Evolutionary conservation across 2,888 invertebrate genomes (phyloP), one percentile per base, ranked within the genome.

Genomic region (Lepidochrysops patricia): DNA sequence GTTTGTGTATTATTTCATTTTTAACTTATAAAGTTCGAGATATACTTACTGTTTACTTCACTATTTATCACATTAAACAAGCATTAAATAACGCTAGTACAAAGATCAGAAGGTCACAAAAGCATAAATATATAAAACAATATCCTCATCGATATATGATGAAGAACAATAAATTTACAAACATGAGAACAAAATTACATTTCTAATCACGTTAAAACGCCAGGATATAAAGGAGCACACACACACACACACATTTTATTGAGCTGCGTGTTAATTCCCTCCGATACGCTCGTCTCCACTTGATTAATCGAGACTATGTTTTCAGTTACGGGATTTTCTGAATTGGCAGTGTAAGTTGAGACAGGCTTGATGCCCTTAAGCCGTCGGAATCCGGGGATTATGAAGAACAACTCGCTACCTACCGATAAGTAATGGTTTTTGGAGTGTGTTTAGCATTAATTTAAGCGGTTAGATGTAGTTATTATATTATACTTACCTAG

Each of bases 341-440:
- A 70, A 67, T 67, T 64, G 67, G 66, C 66, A 65, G 65, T 62
- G 62, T 67, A 63, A 65, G 67, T n/a, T 65, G 62, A 66, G 66
- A 64, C 63, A 63, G 61, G 64, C 64, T 68, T 63, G 67, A 63
- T 64, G 64, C 60, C 61, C 56, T 61, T 70, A 68, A 70, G 64
- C 67, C 64, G 66, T 68, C 63, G 65, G 65, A 65, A 65, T 68
- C 60, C 61, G 57, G 57, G 34, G 65, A 65, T 67, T 65, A 66
- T 63, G 67, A 66, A 66, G 60, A 66, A 66, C 65, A 67, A 64
- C 61, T 62, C 59, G 54, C 61, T 52, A 61, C 12, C 25, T 52
- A 19, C 26, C 15, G 15, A 34, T 52, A 35, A 27, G 35, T 50
- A 49, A 58, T 58, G 49, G 49, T 52, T n/a, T 19, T 29, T 32